Conservation (phyloP, 2,113 vertebrate species). For the Panurus biarmicus region DNA sequence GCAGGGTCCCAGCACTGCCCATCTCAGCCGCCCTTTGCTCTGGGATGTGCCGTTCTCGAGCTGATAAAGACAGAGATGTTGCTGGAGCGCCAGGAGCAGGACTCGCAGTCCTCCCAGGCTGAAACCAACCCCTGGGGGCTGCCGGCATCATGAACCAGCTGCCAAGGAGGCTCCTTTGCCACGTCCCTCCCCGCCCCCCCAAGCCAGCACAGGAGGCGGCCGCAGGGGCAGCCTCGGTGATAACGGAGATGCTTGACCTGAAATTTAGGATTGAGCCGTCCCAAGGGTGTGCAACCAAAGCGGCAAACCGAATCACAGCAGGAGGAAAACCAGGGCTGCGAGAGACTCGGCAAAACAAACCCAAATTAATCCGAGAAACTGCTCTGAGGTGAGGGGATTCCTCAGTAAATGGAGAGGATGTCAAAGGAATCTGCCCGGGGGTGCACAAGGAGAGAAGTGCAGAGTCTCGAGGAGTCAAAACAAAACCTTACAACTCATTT, state of each 20-base stretch:
- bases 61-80: not conserved
- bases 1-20: not conserved
- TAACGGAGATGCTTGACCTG: fast-evolving
- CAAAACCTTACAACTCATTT: not conserved
- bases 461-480: not conserved
- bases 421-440: not conserved
- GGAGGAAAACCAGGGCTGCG: not conserved
- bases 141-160: fast-evolving
- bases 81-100: not conserved
- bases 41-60: not conserved
- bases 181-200: not conserved
- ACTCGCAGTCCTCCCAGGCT: fast-evolving
- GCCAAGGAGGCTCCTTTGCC: not conserved
- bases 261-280: not conserved
- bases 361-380: not conserved
- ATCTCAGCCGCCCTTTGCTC: not conserved
- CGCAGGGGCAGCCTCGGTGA: not conserved
- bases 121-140: fast-evolving
- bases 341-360: not conserved
- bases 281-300: not conserved
- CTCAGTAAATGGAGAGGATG: not conserved
- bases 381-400: not conserved
- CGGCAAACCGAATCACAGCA: not conserved
- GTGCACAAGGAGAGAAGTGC: fast-evolving
- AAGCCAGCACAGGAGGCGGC: not conserved